These are phyloP conservation scores for roundworm (Caenorhabditis elegans) DNA, from an alignment of 1,140 invertebrate species.

Conservation along the genomic window DNA sequence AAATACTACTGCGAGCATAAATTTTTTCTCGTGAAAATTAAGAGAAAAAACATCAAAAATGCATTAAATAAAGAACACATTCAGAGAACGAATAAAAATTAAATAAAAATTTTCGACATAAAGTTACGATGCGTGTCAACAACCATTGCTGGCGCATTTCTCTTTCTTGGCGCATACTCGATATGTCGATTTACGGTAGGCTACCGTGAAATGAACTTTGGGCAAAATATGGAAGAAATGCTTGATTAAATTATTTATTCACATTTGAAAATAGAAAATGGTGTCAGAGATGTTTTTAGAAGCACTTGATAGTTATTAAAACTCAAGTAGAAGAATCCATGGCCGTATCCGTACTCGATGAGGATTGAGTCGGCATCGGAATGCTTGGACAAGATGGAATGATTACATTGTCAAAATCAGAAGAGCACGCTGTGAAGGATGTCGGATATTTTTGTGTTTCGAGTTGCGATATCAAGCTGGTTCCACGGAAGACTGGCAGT, in stretches of 20 bases:
- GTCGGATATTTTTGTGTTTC: slow-evolving; percentile 1
- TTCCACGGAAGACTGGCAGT: not conserved
- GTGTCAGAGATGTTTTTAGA: no score
- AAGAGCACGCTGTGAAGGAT: not conserved
- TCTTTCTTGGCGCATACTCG: not conserved
- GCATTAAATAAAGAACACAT: not conserved
- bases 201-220: no score
- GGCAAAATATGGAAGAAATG: no score
- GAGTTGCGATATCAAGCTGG: not conserved
- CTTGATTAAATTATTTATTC: no score
- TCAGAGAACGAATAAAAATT: not conserved
- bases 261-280: no score
- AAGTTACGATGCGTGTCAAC: no score
- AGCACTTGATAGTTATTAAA: no score
- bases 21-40: no score
- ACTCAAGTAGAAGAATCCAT: no score
- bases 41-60: not conserved
- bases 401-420: not conserved
- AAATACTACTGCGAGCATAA: no score
- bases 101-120: not conserved
- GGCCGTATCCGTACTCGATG: not conserved
- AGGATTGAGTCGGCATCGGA: not conserved
- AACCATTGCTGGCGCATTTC: not conserved
- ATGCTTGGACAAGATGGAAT: not conserved
- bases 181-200: not conserved